Conservation (phyloP, 2,113 vertebrate genomes). For the Melanostigma gelatinosum region DNA sequence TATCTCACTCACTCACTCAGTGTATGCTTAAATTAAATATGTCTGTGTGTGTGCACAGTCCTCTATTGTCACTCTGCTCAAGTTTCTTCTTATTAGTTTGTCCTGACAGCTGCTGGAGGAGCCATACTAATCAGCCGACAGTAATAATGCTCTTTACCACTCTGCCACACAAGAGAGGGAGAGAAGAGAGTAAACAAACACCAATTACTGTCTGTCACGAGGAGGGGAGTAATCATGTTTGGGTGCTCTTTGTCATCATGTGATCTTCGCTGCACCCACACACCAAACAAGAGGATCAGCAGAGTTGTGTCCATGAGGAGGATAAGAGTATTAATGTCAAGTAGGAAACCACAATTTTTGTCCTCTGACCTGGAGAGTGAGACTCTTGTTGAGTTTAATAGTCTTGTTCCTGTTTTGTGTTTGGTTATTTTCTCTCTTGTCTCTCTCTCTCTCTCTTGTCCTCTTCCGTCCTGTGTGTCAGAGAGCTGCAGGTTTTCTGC, state of each 20-base stretch:
- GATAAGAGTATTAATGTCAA: conserved; percentile 45
- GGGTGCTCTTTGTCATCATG: conserved; percentile 42
- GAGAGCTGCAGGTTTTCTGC: conserved; percentile 24
- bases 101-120: conserved; percentile 68
- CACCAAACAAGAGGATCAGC: conserved; percentile 54
- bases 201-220: conserved; percentile 74
- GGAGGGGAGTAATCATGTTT: conserved; percentile 50
- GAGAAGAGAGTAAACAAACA: conserved; percentile 76
- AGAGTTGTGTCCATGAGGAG: conserved; percentile 39
- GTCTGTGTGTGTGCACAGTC: background rate
- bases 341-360: conserved; percentile 50
- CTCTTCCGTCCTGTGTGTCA: conserved; percentile 17
- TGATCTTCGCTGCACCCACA: conserved; percentile 36
- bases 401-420: conserved; percentile 36
- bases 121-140: conserved; percentile 69
- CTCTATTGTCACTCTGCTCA: conserved; percentile 49
- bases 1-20: background rate
- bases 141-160: conserved; percentile 71
- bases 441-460: conserved; percentile 1
- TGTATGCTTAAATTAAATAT: background rate
- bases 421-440: conserved; percentile 30
- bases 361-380: conserved; percentile 35
- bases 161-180: conserved; percentile 58
- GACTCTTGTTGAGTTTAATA: conserved; percentile 44
- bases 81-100: conserved; percentile 59